A percentile compares a stretch with the other conserved stretches of the same genome.
Evolutionary conservation across 2,888 invertebrate species (phyloP).

Genomic region (Calameuta filiformis): DNA sequence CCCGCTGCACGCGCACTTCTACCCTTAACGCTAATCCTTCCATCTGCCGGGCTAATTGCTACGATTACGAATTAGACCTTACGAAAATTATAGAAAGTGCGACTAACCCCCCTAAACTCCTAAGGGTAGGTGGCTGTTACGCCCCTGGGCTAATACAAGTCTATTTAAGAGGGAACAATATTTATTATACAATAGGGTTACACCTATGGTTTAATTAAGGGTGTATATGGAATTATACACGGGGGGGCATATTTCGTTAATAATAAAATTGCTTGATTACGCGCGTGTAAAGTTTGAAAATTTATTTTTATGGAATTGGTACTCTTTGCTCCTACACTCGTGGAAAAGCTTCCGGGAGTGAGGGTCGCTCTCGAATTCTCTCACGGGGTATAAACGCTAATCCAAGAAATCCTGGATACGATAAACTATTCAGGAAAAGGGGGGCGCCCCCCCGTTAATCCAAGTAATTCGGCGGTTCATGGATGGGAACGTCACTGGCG

Average conservation of each 20-base stretch:
- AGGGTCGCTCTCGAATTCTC: background rate
- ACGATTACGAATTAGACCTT: slow-evolving; percentile 13
- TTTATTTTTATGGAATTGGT: background rate
- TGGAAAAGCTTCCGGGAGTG: background rate
- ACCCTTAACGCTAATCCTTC: slow-evolving; percentile 19
- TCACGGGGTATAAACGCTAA: background rate
- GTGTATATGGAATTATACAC: background rate
- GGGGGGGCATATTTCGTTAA: background rate
- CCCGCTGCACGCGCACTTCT: background rate
- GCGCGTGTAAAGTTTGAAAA: background rate
- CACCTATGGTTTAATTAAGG: background rate
- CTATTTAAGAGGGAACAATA: background rate
- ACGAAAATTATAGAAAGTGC: background rate
- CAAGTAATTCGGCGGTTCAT: background rate
- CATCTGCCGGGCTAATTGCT: slow-evolving; percentile 22
- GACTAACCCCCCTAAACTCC: background rate
- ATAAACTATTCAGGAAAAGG: background rate
- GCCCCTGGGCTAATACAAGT: background rate
- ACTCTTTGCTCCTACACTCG: background rate
- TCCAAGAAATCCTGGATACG: background rate
- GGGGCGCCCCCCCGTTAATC: background rate
- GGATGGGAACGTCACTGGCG: slow-evolving; percentile 1
- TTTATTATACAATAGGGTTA: background rate
- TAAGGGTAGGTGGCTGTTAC: background rate
- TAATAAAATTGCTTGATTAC: too few species aligned